Evolutionary conservation across 1,140 invertebrate species (phyloP), one percentile per base, ranked within the genome.

Genomic region (Chrysoperla carnea): DNA sequence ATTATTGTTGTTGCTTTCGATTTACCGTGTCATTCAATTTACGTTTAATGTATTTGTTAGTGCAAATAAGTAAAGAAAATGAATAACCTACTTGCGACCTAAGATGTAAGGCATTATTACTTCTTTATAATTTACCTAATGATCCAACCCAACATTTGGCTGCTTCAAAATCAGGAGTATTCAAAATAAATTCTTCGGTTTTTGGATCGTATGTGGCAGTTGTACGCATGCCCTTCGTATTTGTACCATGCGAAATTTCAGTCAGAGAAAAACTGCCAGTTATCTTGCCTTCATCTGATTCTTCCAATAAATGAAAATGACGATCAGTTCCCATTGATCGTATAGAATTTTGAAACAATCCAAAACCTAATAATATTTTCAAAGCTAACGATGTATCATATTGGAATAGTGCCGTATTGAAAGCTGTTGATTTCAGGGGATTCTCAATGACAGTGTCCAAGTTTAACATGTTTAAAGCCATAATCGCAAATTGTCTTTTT

Each of bases 101-200:
- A n/a, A n/a, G n/a, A n/a, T n/a, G n/a, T n/a, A n/a, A n/a, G n/a
- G n/a, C n/a, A n/a, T n/a, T n/a, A n/a, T n/a, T n/a, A n/a, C n/a
- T n/a, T 23, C 17, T 23, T 5, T 2, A 23, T 3, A 23, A 5
- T 23, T 61, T 67, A 76, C 86, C 84, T 62, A 93, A 67, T 64
- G 82, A 82, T 48, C 88, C 89, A 51, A 80, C 73, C 93, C 92
- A 97, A 64, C 86, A 91, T 71, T 97, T 97, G 31, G 87, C 84
- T 12, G 90, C 87, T 63, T 94, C 82, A 66, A 94, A 86, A 60
- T 90, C 82, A 0, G 91, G 89, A 0, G 90, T 84, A 58, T 94
- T 75, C 8, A 97, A 64, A 27, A 94, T 69, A 64, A 95, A 96
- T 56, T 78, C 72, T 64, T 82, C 62, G 3, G 71, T 76, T 23